These are phyloP conservation scores for Kryphioiulus occultus DNA, from an alignment of 2,888 invertebrate genomes.

Conservation along the genomic window DNA sequence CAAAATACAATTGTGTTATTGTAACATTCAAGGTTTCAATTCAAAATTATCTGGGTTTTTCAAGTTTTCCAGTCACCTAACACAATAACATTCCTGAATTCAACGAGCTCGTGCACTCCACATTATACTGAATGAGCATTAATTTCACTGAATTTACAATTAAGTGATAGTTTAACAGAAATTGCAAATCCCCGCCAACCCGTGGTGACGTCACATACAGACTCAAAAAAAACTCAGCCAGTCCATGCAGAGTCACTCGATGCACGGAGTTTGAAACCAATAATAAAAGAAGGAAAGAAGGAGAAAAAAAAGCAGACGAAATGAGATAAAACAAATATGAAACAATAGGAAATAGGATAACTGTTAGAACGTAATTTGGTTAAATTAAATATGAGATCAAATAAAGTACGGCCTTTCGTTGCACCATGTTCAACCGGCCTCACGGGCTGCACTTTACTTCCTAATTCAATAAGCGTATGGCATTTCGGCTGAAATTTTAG, in stretches of 20 bases:
- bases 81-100: too few relatives aligned
- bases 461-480: constrained; percentile 12
- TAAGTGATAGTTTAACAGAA: not conserved
- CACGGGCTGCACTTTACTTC: constrained; percentile 22
- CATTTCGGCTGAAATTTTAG: constrained; percentile 35
- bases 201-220: not conserved
- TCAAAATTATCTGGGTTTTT: too few relatives aligned
- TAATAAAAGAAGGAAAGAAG: not conserved
- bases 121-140: too few relatives aligned
- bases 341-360: constrained; percentile 21
- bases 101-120: too few relatives aligned
- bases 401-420: constrained; percentile 17
- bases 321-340: constrained; percentile 30
- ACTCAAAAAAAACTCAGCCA: not conserved
- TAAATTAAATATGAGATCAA: constrained; percentile 35
- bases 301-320: not conserved
- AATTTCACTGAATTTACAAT: too few relatives aligned
- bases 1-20: too few relatives aligned
- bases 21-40: too few relatives aligned
- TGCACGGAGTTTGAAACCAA: not conserved
- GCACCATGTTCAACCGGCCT: not conserved
- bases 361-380: constrained; percentile 1
- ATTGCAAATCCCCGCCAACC: not conserved
- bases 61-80: too few relatives aligned
- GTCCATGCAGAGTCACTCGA: too few relatives aligned